phyloP scores from a whole-genome alignment of 2,888 invertebrate species.

The Cynaeus angustus region DNA sequence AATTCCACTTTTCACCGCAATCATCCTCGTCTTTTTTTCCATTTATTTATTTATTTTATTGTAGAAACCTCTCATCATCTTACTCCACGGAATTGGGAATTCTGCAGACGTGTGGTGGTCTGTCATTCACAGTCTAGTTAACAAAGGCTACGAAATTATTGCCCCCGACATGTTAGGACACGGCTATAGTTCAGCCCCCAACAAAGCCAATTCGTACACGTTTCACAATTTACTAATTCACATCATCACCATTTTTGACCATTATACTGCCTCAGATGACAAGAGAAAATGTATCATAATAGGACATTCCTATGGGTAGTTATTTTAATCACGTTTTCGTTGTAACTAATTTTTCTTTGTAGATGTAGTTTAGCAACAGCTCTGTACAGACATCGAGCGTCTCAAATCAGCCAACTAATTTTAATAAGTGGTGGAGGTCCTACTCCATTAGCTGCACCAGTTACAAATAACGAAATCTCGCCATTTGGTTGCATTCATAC shows the following conservation, averaged over 20 bases:
- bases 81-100: conserved; percentile 81
- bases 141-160: conserved; percentile 77
- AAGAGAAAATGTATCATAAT: conserved; percentile 75
- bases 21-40: too few species aligned
- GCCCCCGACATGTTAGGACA: conserved; percentile 82
- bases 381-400: conserved; percentile 75
- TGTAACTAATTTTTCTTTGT: conserved; percentile 42
- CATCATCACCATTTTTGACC: conserved; percentile 76
- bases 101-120: conserved; percentile 78
- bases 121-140: conserved; percentile 76
- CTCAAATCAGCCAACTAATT: conserved; percentile 76
- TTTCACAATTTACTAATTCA: conserved; percentile 77
- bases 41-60: too few species aligned
- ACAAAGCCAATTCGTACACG: conserved; percentile 73
- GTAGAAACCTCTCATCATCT: conserved; percentile 74
- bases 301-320: conserved; percentile 81
- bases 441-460: conserved; percentile 78
- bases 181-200: conserved; percentile 78
- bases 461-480: conserved; percentile 70
- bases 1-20: too few species aligned
- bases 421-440: conserved; percentile 81
- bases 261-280: conserved; percentile 74
- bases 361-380: conserved; percentile 79
- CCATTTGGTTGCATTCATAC: conserved; percentile 73
- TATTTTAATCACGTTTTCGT: background rate